These are phyloP conservation scores for Cephus rjabovi DNA, from an alignment of 2,888 invertebrate species.

Conservation along the genomic window DNA sequence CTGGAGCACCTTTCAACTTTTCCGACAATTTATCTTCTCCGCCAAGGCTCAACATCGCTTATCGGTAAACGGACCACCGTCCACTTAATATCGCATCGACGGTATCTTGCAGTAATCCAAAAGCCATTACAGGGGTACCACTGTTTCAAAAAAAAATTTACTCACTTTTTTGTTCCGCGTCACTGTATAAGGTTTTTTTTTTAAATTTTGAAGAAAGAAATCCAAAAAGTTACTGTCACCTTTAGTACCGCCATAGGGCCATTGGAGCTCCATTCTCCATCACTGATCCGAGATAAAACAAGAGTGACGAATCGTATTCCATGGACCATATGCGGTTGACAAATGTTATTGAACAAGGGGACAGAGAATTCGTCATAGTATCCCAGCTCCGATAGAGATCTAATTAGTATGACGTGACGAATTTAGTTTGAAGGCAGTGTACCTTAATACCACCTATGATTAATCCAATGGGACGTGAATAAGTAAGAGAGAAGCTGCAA, in stretches of 20 bases:
- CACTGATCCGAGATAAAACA: not conserved
- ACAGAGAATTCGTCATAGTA: not conserved
- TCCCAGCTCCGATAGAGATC: not conserved
- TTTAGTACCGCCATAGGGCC: not conserved
- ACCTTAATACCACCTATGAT: not conserved
- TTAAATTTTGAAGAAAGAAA: not conserved
- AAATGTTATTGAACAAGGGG: not conserved
- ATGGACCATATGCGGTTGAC: not conserved
- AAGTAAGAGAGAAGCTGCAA: not conserved
- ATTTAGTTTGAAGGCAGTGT: not conserved
- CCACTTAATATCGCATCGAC: slow-evolving; percentile 32
- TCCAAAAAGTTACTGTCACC: not conserved
- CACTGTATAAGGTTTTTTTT: not conserved
- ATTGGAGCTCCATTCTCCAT: not conserved
- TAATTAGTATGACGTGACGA: not conserved
- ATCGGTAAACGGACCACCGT: slow-evolving; percentile 2
- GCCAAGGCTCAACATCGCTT: not conserved
- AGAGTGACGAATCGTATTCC: not conserved
- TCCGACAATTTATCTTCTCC: slow-evolving; percentile 23
- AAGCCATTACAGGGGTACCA: not conserved
- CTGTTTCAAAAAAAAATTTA: too few species aligned
- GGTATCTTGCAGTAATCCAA: not conserved
- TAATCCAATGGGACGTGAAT: not conserved
- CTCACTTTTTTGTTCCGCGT: not conserved
- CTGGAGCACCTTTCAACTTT: not conserved